Evolutionary conservation across 1,140 invertebrate species (phyloP).

Genomic region (Magallana angulata): DNA sequence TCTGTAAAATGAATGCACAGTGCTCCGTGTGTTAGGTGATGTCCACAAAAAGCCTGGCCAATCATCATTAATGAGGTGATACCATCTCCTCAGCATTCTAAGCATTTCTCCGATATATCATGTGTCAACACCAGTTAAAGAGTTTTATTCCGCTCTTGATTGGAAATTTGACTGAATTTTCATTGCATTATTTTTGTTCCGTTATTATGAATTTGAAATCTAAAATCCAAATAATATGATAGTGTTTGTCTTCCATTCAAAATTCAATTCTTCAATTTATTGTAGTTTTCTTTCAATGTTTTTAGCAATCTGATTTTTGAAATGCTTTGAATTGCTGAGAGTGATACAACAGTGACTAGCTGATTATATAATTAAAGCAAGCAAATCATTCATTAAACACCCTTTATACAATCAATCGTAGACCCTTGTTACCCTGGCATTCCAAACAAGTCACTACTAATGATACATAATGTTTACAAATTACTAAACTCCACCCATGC

Average conservation of each 20-base stretch:
- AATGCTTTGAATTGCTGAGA: neutral
- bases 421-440: slow-evolving; percentile 3
- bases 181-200: too few relatives aligned
- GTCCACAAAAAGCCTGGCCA: neutral
- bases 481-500: too few relatives aligned
- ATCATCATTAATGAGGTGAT: slow-evolving; percentile 16
- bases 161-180: too few relatives aligned
- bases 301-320: neutral
- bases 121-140: too few relatives aligned
- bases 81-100: neutral
- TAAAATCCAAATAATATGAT: too few relatives aligned
- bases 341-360: slow-evolving; percentile 27
- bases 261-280: too few relatives aligned
- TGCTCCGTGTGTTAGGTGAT: slow-evolving; percentile 43
- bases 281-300: too few relatives aligned
- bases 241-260: too few relatives aligned
- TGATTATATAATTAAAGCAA: slow-evolving; percentile 35
- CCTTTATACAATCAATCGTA: neutral
- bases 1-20: slow-evolving; percentile 55
- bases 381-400: slow-evolving; percentile 8
- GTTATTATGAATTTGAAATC: too few relatives aligned
- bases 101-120: neutral
- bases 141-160: too few relatives aligned
- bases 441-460: slow-evolving; percentile 1
- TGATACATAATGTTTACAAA: neutral